These are phyloP conservation scores for Pinna nobilis DNA, from an alignment of 1,140 invertebrate species.

Conservation along the genomic window DNA sequence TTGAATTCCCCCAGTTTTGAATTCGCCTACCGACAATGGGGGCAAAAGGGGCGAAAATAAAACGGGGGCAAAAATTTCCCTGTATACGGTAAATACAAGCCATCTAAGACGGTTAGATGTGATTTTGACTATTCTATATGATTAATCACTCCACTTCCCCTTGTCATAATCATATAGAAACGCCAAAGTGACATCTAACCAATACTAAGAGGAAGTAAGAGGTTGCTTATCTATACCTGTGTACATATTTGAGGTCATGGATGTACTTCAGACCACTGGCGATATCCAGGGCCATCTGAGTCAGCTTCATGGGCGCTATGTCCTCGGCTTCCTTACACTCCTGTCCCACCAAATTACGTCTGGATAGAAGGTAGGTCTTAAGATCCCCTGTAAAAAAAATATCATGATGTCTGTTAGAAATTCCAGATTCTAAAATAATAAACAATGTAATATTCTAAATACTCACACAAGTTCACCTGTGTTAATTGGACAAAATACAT, in stretches of 20 bases:
- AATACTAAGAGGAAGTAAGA: no score
- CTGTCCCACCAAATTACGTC: conserved; percentile 87
- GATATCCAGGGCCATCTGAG: conserved; percentile 72
- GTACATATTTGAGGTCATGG: conserved; percentile 71
- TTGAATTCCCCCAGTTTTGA: no score
- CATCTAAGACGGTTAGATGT: no score
- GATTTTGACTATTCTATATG: no score
- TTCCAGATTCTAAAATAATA: neutral
- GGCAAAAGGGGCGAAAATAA: no score
- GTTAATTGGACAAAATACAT: no score
- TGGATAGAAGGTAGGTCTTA: conserved; percentile 89
- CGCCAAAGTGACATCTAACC: no score
- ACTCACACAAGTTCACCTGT: neutral
- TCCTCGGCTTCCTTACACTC: conserved; percentile 81
- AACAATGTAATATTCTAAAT: neutral
- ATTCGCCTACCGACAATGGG: no score
- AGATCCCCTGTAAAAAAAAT: conserved; percentile 81
- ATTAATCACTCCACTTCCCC: no score
- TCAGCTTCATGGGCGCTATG: conserved; percentile 83
- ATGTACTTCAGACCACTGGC: conserved; percentile 71
- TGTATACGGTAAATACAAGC: no score
- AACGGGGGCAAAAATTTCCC: no score
- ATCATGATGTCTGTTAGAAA: neutral
- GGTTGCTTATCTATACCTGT: conserved; percentile 71
- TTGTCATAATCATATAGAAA: no score